These are phyloP conservation scores for Ploceus nigricollis DNA, from an alignment of 2,113 vertebrate species.

Conservation along the genomic window DNA sequence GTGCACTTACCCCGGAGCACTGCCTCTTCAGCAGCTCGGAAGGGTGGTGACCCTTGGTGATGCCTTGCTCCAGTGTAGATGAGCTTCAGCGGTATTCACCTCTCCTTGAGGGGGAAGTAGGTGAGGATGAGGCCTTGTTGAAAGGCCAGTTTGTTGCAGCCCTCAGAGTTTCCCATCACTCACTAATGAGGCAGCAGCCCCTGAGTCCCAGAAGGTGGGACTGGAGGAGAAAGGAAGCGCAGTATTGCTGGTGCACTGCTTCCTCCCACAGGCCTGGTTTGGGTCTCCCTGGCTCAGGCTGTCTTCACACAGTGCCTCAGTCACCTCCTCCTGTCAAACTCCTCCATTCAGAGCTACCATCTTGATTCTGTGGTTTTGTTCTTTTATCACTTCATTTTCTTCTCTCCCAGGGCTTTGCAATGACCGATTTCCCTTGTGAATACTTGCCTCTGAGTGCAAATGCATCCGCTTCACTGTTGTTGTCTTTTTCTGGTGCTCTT, in stretches of 20 bases:
- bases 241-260: neutral
- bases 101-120: neutral
- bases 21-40: neutral
- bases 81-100: neutral
- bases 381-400: neutral
- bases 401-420: neutral
- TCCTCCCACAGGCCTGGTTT: neutral
- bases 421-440: rapidly evolving
- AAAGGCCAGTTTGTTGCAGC: neutral
- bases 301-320: neutral
- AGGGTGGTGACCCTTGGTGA: neutral
- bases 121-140: too few species aligned
- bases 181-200: neutral
- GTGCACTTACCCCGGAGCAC: too few species aligned
- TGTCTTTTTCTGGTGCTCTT: neutral
- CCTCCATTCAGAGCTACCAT: neutral
- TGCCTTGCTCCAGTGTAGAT: neutral
- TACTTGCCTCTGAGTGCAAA: neutral
- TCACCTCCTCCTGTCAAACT: neutral
- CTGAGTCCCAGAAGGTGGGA: neutral
- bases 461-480: neutral
- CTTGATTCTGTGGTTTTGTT: neutral
- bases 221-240: neutral
- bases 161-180: neutral
- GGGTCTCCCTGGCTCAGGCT: neutral